These are phyloP conservation scores for Blomia tropicalis DNA, from an alignment of 2,888 invertebrate genomes.

Conservation along the genomic window DNA sequence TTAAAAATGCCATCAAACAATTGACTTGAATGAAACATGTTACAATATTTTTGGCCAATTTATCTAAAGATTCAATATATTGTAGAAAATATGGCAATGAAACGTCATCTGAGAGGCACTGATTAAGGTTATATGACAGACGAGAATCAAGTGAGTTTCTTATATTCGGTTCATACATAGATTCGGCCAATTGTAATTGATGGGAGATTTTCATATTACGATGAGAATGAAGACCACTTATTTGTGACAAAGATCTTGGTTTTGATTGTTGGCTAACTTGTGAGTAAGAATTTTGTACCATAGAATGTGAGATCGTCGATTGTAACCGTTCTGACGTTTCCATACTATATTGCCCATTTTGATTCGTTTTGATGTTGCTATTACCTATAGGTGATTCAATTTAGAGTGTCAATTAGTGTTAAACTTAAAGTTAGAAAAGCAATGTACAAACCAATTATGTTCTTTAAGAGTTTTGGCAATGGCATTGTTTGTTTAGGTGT, in stretches of 20 bases:
- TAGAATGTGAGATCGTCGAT: no score
- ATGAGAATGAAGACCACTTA: constrained; percentile 23
- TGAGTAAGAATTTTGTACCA: no score
- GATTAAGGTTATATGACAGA: constrained; percentile 54
- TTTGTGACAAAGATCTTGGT: constrained; percentile 8
- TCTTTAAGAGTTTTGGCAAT: constrained; percentile 5
- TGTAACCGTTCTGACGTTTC: neutral
- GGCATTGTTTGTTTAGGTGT: neutral
- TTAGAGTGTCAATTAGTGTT: no score
- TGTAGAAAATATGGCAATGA: constrained; percentile 68
- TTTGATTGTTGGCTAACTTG: neutral
- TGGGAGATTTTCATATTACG: constrained; percentile 20
- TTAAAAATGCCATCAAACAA: constrained; percentile 31
- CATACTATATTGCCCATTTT: no score
- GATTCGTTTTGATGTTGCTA: no score
- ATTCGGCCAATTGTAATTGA: constrained; percentile 27
- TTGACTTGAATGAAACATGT: constrained; percentile 41
- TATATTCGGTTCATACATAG: constrained; percentile 28
- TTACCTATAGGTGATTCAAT: no score
- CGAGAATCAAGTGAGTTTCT: constrained; percentile 32
- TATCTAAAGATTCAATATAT: constrained; percentile 55
- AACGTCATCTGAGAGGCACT: constrained; percentile 59
- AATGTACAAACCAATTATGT: neutral
- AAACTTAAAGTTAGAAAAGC: no score
- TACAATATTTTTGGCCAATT: constrained; percentile 37